Conservation (phyloP, 2,888 invertebrate species). For the Ennomos fuscantarius region DNA sequence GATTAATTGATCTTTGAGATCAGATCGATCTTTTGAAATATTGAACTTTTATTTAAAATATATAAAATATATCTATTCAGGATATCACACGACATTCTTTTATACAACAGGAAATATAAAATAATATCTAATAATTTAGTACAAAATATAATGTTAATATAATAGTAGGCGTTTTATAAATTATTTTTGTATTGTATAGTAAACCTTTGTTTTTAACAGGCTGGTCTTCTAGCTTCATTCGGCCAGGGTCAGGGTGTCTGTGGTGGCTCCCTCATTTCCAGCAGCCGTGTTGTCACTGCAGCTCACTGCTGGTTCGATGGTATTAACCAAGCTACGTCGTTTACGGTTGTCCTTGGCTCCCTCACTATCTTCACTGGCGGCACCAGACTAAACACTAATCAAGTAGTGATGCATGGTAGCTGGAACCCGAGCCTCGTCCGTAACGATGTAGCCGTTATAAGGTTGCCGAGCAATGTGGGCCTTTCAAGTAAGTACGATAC, state of each 20-base stretch:
- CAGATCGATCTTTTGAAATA: no score
- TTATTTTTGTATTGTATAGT: neutral
- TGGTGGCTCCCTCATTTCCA: constrained; percentile 55
- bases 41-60: no score
- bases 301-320: constrained; percentile 67
- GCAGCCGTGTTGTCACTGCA: constrained; percentile 48
- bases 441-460: constrained; percentile 60
- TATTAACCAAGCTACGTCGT: constrained; percentile 47
- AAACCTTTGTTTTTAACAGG: constrained; percentile 37
- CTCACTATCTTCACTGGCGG: constrained; percentile 57
- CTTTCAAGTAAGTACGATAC: constrained; percentile 42
- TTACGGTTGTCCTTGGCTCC: constrained; percentile 62
- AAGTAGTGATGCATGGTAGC: constrained; percentile 50
- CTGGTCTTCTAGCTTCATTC: constrained; percentile 44
- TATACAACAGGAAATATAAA: no score
- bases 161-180: no score
- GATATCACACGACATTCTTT: no score
- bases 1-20: no score
- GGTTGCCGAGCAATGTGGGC: constrained; percentile 35
- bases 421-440: constrained; percentile 52
- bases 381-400: constrained; percentile 45
- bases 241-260: constrained; percentile 48
- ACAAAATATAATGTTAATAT: no score
- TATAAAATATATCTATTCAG: no score
- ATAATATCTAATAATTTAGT: no score